phyloP scores from a whole-genome alignment of 2,888 invertebrate species.

The Yponomeuta evonymella region DNA sequence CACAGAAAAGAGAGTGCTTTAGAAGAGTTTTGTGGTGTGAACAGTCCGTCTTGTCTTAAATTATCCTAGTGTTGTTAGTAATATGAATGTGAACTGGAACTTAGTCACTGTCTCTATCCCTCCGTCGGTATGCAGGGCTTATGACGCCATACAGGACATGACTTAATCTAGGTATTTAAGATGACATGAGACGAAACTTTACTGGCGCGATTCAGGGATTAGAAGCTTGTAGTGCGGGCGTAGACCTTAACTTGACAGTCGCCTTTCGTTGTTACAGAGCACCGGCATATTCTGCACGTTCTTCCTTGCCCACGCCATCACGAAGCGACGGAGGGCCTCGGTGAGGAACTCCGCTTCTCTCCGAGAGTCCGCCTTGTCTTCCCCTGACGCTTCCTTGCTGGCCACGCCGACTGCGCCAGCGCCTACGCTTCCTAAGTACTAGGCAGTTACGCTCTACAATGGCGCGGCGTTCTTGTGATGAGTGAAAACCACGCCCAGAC shows the following conservation, averaged over 20 bases:
- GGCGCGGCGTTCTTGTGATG: neutral
- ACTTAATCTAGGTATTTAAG: too few relatives aligned
- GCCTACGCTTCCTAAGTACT: slow-evolving; percentile 64
- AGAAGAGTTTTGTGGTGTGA: too few relatives aligned
- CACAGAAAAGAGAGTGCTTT: too few relatives aligned
- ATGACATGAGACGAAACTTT: too few relatives aligned
- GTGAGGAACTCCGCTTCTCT: slow-evolving; percentile 56
- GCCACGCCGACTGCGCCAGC: slow-evolving; percentile 56
- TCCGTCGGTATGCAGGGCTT: too few relatives aligned
- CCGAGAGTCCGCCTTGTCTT: slow-evolving; percentile 53
- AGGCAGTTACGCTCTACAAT: slow-evolving; percentile 19
- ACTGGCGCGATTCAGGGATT: too few relatives aligned
- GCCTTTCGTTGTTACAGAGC: slow-evolving; percentile 54
- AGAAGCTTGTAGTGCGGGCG: too few relatives aligned
- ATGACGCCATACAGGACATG: too few relatives aligned
- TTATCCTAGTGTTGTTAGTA: too few relatives aligned
- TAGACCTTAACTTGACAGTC: neutral
- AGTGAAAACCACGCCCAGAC: neutral
- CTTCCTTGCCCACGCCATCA: slow-evolving; percentile 71
- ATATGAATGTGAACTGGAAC: too few relatives aligned
- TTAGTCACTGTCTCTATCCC: too few relatives aligned
- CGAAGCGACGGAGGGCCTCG: slow-evolving; percentile 60
- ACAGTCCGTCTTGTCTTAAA: too few relatives aligned
- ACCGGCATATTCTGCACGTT: slow-evolving; percentile 71
- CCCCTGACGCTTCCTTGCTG: slow-evolving; percentile 59